These are phyloP conservation scores for Oceanites oceanicus DNA, from an alignment of 2,113 vertebrate genomes.

Conservation along the genomic window DNA sequence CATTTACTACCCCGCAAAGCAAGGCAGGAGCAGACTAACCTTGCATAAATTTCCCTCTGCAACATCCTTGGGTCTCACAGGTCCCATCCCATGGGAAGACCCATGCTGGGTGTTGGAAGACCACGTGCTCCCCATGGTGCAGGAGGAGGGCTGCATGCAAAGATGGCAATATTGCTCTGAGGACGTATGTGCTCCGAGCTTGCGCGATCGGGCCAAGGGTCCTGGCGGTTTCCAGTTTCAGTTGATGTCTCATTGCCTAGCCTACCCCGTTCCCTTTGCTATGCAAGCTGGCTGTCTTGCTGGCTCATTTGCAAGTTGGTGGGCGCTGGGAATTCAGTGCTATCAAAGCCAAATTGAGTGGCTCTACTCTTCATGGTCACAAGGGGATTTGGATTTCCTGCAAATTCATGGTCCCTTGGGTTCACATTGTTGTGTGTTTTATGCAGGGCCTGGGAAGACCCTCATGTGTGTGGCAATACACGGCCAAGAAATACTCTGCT, in stretches of 20 bases:
- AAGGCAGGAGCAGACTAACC: not conserved
- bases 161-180: not conserved
- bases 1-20: not conserved
- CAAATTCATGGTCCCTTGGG: not conserved
- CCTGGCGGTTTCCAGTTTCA: rapidly evolving
- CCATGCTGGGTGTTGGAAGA: not conserved
- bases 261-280: not conserved
- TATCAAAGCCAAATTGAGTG: not conserved
- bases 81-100: not conserved
- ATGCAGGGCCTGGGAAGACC: not conserved
- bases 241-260: not conserved
- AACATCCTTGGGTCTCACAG: not conserved
- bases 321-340: not conserved
- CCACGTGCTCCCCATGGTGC: not conserved
- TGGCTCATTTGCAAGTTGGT: not conserved
- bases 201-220: not conserved
- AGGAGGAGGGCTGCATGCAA: not conserved
- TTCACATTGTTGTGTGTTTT: not conserved
- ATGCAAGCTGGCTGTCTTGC: not conserved
- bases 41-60: not conserved
- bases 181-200: rapidly evolving
- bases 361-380: not conserved
- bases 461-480: not conserved
- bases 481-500: not conserved
- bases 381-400: not conserved